These are phyloP conservation scores for Colistium nudipinnis DNA, from an alignment of 2,113 vertebrate genomes.

Conservation along the genomic window DNA sequence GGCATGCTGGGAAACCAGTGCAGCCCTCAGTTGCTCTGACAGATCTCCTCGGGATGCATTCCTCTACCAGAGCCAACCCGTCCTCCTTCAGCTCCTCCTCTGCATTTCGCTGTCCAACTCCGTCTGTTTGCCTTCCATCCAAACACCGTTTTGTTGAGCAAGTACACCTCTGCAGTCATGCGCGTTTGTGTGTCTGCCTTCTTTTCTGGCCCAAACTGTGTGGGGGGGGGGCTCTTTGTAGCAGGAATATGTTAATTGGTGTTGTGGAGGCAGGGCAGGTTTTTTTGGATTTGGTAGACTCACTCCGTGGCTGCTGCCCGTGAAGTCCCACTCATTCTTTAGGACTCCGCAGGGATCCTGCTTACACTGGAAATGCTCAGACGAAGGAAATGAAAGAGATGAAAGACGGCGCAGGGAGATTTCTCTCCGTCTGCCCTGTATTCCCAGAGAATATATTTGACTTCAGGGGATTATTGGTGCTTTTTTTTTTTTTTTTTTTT, in stretches of 20 bases:
- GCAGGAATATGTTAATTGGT: conserved; percentile 41
- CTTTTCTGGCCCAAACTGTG: conserved; percentile 16
- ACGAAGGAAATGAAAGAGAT: conserved; percentile 3
- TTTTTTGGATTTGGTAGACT: conserved; percentile 34
- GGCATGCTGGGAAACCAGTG: conserved; percentile 20
- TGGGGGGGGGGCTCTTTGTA: conserved; percentile 14
- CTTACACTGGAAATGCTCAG: conserved; percentile 15
- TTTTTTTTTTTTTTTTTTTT: background rate
- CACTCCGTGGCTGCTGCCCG: conserved; percentile 14
- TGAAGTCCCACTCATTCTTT: conserved; percentile 1
- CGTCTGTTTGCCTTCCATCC: background rate
- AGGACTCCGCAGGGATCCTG: conserved; percentile 2
- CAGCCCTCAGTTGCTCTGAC: conserved; percentile 45
- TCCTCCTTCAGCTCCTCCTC: conserved; percentile 26
- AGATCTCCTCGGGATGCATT: conserved; percentile 25
- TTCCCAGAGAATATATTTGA: background rate
- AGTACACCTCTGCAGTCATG: background rate
- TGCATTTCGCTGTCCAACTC: conserved; percentile 9
- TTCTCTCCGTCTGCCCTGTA: background rate
- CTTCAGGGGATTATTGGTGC: background rate
- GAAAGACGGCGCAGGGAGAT: background rate
- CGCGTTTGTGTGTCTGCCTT: background rate
- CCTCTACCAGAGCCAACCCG: conserved; percentile 33
- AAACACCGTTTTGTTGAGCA: conserved; percentile 16
- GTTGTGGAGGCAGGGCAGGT: conserved; percentile 7